Percentiles rank a stretch among this genome's conserved stretches.
These are phyloP conservation scores for Trematocara variabile DNA, from an alignment of 2,113 vertebrate species.

Conservation along the genomic window DNA sequence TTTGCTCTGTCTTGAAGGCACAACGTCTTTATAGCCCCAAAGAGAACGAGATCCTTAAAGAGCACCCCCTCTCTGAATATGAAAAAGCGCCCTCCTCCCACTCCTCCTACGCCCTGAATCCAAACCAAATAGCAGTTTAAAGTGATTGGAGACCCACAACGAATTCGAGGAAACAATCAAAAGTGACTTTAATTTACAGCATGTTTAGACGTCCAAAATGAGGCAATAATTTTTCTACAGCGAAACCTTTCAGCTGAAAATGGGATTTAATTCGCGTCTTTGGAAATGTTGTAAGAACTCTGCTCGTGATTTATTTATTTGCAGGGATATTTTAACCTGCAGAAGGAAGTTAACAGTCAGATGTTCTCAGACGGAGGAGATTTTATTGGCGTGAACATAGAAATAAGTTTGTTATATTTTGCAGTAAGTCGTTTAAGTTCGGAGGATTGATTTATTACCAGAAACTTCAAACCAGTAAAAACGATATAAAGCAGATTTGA, in stretches of 20 bases:
- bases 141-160: slow-evolving; percentile 14
- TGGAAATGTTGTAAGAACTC: background rate
- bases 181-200: slow-evolving; percentile 35
- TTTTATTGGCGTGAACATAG: background rate
- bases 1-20: slow-evolving; percentile 77
- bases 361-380: background rate
- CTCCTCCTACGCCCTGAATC: slow-evolving; percentile 81
- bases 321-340: background rate
- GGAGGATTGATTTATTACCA: background rate
- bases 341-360: background rate
- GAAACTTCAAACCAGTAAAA: too few species aligned
- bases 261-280: background rate
- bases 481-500: too few species aligned
- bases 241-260: background rate
- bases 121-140: slow-evolving; percentile 42
- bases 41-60: slow-evolving; percentile 71
- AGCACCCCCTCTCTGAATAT: slow-evolving; percentile 75
- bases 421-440: background rate
- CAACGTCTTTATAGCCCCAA: slow-evolving; percentile 86
- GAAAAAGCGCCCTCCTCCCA: slow-evolving; percentile 58
- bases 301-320: background rate
- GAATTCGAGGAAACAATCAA: slow-evolving; percentile 45
- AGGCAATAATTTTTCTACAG: background rate
- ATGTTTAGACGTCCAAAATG: slow-evolving; percentile 29
- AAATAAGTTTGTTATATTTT: background rate